A percentile compares a stretch with the other conserved stretches of the same genome.
phyloP scores from a whole-genome alignment of 37 sponge, comb jelly and placozoan genomes.

The Geodia barretti region DNA sequence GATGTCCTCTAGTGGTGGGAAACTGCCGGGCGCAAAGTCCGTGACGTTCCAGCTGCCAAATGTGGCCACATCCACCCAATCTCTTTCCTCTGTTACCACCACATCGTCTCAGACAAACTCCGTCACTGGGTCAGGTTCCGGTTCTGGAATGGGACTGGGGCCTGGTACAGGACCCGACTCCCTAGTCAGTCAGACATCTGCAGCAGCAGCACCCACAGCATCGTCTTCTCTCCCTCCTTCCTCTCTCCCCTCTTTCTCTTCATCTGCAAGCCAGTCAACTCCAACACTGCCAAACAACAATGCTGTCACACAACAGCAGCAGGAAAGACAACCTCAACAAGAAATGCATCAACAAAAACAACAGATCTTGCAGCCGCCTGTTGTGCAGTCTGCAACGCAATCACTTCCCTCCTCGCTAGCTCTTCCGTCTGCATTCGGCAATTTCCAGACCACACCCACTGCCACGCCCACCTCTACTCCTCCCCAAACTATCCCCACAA shows the following conservation, averaged over 20 bases:
- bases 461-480: slow-evolving; percentile 1
- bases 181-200: no score
- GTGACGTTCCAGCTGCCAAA: not conserved
- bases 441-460: not conserved
- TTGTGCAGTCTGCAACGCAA: no score
- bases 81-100: not conserved
- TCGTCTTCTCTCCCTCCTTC: not conserved
- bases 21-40: not conserved
- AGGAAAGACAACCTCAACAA: not conserved
- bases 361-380: not conserved
- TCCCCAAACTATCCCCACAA: not conserved
- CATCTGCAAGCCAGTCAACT: no score
- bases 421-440: not conserved
- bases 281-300: no score
- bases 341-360: not conserved
- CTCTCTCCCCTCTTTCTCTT: not conserved
- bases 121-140: not conserved
- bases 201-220: no score
- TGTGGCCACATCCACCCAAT: not conserved
- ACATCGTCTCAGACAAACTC: not conserved
- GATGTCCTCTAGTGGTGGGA: not conserved
- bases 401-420: not conserved
- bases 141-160: not conserved
- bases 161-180: not conserved
- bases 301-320: no score